A percentile compares a stretch with the other conserved stretches of the same genome.
These are phyloP conservation scores for Schrankia costaestrigalis DNA, from an alignment of 2,888 invertebrate genomes.

Conservation along the genomic window DNA sequence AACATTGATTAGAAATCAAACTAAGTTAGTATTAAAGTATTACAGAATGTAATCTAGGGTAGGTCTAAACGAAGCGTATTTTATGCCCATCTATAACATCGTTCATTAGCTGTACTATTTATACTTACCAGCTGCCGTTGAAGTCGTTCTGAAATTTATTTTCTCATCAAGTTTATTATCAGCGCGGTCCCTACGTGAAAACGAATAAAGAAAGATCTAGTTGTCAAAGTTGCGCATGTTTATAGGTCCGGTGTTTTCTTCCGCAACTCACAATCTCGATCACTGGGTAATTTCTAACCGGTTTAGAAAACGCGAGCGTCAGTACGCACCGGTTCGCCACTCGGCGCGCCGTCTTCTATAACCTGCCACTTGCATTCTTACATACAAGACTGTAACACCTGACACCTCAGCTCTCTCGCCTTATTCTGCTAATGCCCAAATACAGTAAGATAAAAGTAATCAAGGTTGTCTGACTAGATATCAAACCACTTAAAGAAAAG, in stretches of 20 bases:
- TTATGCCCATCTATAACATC: too few relatives aligned
- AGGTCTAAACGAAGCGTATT: too few relatives aligned
- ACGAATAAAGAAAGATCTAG: slow-evolving; percentile 57
- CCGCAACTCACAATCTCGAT: slow-evolving; percentile 76
- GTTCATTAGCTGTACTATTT: too few relatives aligned
- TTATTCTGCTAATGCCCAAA: slow-evolving; percentile 45
- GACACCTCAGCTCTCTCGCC: slow-evolving; percentile 58
- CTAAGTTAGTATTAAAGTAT: too few relatives aligned
- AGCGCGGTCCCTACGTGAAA: slow-evolving; percentile 19
- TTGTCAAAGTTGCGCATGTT: slow-evolving; percentile 53
- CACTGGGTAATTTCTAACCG: slow-evolving; percentile 80
- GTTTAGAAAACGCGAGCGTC: slow-evolving; percentile 75
- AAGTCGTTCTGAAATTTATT: too few relatives aligned
- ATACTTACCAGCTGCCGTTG: too few relatives aligned
- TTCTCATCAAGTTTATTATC: too few relatives aligned
- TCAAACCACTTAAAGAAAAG: background rate
- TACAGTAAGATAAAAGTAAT: slow-evolving; percentile 32
- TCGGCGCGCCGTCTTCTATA: slow-evolving; percentile 23
- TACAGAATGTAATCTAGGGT: too few relatives aligned
- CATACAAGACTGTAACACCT: slow-evolving; percentile 34
- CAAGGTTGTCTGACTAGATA: background rate
- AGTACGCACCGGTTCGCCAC: slow-evolving; percentile 31
- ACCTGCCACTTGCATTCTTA: slow-evolving; percentile 46
- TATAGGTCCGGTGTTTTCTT: slow-evolving; percentile 73
- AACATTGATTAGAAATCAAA: too few relatives aligned